Conservation (phyloP, 2,113 vertebrate species). For the Lepisosteus osseus region DNA sequence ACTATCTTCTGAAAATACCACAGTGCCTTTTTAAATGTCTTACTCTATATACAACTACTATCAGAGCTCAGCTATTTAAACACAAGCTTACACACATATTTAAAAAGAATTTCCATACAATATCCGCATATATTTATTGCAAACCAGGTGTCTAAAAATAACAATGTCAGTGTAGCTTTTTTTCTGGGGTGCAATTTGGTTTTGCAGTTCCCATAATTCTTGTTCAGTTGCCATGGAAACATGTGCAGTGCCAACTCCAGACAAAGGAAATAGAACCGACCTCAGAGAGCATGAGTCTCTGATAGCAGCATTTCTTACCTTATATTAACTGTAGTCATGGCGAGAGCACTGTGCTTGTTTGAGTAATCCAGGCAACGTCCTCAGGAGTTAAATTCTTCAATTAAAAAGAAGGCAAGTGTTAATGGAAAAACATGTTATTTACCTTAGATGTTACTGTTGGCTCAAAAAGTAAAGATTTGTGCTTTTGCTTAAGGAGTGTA, state of each 20-base stretch:
- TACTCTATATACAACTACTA: neutral
- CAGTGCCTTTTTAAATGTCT: neutral
- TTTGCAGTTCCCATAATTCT: slow-evolving; percentile 37
- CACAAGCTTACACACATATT: neutral
- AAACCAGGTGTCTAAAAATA: slow-evolving; percentile 26
- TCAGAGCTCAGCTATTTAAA: neutral
- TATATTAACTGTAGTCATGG: slow-evolving; percentile 7
- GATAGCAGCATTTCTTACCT: neutral
- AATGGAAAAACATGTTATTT: too few relatives aligned
- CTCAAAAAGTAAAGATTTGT: too few relatives aligned
- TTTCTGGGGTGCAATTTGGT: slow-evolving; percentile 36
- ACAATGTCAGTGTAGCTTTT: slow-evolving; percentile 32
- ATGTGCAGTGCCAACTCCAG: slow-evolving; percentile 39
- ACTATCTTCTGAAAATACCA: too few relatives aligned
- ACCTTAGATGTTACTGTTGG: too few relatives aligned
- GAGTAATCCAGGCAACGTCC: neutral
- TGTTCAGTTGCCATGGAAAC: slow-evolving; percentile 55
- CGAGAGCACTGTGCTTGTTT: neutral
- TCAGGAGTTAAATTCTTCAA: too few relatives aligned
- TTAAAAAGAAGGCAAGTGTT: too few relatives aligned
- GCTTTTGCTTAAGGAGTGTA: too few relatives aligned
- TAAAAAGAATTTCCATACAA: neutral
- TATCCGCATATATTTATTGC: neutral
- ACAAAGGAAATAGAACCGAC: slow-evolving; percentile 30
- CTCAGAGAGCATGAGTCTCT: neutral